These are phyloP conservation scores for Agriopis leucophaearia DNA, from an alignment of 2,888 invertebrate genomes.

Conservation along the genomic window DNA sequence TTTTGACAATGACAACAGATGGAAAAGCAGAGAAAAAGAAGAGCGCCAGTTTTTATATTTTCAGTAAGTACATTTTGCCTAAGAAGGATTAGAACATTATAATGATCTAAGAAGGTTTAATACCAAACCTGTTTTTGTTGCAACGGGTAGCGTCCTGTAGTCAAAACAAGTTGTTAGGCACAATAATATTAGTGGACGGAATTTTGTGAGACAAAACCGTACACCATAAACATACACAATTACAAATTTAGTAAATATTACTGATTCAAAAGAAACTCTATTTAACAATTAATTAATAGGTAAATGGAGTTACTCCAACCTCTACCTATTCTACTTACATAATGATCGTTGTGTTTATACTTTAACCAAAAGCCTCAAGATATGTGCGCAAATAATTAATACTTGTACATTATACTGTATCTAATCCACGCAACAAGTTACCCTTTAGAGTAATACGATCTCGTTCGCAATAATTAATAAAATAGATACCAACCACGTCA, in stretches of 20 bases:
- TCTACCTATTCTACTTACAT: too few species aligned
- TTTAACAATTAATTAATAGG: too few species aligned
- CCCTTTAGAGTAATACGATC: conserved; percentile 12
- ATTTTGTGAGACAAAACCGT: too few species aligned
- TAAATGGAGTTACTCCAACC: too few species aligned
- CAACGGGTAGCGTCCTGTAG: too few species aligned
- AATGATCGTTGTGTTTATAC: not conserved
- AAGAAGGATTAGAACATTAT: not conserved
- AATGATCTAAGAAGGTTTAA: not conserved
- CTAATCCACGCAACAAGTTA: conserved; percentile 12
- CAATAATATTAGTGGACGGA: too few species aligned
- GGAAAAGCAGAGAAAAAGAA: conserved; percentile 4
- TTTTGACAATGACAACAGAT: conserved; percentile 27
- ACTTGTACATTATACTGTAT: conserved; percentile 1
- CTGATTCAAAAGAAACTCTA: too few species aligned
- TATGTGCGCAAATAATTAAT: not conserved
- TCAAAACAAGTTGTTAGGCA: too few species aligned
- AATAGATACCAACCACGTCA: conserved; percentile 6
- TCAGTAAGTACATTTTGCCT: not conserved
- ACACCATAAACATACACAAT: too few species aligned
- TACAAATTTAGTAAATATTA: too few species aligned
- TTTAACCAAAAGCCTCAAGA: not conserved
- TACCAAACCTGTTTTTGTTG: not conserved
- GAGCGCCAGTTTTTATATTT: not conserved
- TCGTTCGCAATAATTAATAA: conserved; percentile 14